These are phyloP conservation scores for Myrmecobius fasciatus DNA, from an alignment of 2,113 vertebrate genomes.

Conservation along the genomic window DNA sequence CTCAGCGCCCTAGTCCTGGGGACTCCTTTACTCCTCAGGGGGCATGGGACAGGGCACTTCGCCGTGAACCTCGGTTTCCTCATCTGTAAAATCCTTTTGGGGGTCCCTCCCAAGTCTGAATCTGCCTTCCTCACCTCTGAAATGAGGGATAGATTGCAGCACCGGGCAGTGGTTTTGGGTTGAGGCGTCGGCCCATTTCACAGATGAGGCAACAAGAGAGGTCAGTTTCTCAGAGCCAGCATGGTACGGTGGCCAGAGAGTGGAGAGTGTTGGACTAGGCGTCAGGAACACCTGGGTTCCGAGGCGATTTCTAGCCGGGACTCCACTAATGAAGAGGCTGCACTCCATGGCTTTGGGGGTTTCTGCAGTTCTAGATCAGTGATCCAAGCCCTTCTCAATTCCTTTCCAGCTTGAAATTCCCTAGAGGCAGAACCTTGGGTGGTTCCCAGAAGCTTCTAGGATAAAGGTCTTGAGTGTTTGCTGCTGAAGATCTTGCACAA, in stretches of 20 bases:
- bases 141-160: not conserved
- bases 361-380: no score
- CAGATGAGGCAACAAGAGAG: not conserved
- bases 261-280: not conserved
- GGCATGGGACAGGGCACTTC: no score
- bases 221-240: not conserved
- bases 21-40: no score
- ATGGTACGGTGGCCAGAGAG: not conserved
- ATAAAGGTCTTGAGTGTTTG: not conserved
- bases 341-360: not conserved
- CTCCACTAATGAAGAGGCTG: no score
- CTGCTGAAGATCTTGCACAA: not conserved
- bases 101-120: not conserved
- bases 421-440: not conserved
- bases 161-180: no score
- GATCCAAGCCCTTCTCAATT: not conserved
- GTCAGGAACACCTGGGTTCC: not conserved
- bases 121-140: not conserved
- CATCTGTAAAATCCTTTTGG: not conserved
- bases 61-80: not conserved
- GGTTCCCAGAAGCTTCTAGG: not conserved
- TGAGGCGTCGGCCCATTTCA: not conserved
- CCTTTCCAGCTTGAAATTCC: not conserved
- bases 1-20: no score
- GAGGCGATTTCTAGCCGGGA: not conserved